Evolutionary conservation across 2,797 vertebrate species (phyloP).

Genomic region (Chaunax sp.): DNA sequence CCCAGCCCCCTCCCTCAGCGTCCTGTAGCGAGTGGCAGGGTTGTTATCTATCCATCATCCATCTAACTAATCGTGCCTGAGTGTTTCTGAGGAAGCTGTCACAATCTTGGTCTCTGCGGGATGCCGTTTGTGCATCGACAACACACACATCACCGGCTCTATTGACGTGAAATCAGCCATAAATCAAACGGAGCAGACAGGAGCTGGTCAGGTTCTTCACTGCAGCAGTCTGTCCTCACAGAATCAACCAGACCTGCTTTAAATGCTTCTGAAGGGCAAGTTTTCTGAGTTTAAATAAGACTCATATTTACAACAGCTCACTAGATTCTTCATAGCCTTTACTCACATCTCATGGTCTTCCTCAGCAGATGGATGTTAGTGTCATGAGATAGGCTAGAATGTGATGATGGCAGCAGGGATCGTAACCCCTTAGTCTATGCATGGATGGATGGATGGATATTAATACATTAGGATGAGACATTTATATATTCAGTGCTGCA

Average conservation of each 20-base stretch:
- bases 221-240: not conserved
- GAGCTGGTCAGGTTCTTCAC: not conserved
- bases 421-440: no score
- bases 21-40: conserved; percentile 18
- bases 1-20: conserved; percentile 5
- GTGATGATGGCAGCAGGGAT: no score
- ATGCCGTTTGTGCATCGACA: conserved; percentile 64
- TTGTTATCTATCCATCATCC: conserved; percentile 60
- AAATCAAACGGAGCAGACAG: conserved; percentile 32
- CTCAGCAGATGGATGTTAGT: not conserved
- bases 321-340: no score
- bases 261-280: no score
- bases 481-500: no score
- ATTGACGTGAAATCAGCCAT: conserved; percentile 48
- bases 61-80: conserved; percentile 57
- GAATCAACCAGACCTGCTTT: no score
- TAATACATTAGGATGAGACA: no score
- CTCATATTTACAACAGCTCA: not conserved
- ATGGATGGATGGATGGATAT: no score
- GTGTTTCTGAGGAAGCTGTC: conserved; percentile 61
- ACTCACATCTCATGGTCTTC: not conserved
- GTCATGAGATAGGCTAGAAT: no score
- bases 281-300: no score
- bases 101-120: conserved; percentile 59
- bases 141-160: conserved; percentile 37